Evolutionary conservation across 2,797 vertebrate genomes (phyloP), one percentile per base, ranked within the genome.

Genomic region (Platyrinchus mystaceus): DNA sequence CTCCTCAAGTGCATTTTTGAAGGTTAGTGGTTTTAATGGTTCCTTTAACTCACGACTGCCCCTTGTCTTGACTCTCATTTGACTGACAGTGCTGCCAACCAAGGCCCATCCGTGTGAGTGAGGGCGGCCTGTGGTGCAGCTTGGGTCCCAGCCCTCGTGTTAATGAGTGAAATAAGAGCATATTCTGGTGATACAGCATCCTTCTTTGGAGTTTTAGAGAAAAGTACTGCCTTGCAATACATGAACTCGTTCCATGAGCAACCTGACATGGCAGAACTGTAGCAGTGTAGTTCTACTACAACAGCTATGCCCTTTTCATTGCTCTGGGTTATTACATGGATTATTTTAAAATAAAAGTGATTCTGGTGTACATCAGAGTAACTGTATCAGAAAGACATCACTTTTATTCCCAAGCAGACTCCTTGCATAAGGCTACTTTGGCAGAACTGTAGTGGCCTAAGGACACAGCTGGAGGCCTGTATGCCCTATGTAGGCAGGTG

Each of bases 91-190:
- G 21, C 49, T 71, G 53, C 28, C 14, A 19, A 2, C 20, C 34
- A 12, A 63, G 60, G 32, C 28, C 14, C 22, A 3, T 82, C 34
- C 6, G 0, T 2, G 1, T 3, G 37, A 55, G 7, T 1, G 28
- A 44, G 43, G 11, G 64, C 19, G 24, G 76, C 23, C 62, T 43
- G 30, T 37, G 62, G 30, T 36, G 18, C 44, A 26, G 37, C 32
- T 3, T 20, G 26, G 49, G n/a, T 34, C 32, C 28, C 28, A 3
- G 64, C 32, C 4, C 34, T 64, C 4, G 0, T 3, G 14, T 5
- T 36, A 24, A 6, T 62, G 50, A 22, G 23, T 23, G 55, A 52
- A 77, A 14, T 41, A 20, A 56, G 30, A 10, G 8, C 55, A 4
- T 47, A 12, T 44, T 84, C 23, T 43, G 19, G 15, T n/a, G 24